Evolutionary conservation across 2,113 vertebrate species (phyloP), one percentile per base, ranked within the genome.

Genomic region (Austrofundulus limnaeus): DNA sequence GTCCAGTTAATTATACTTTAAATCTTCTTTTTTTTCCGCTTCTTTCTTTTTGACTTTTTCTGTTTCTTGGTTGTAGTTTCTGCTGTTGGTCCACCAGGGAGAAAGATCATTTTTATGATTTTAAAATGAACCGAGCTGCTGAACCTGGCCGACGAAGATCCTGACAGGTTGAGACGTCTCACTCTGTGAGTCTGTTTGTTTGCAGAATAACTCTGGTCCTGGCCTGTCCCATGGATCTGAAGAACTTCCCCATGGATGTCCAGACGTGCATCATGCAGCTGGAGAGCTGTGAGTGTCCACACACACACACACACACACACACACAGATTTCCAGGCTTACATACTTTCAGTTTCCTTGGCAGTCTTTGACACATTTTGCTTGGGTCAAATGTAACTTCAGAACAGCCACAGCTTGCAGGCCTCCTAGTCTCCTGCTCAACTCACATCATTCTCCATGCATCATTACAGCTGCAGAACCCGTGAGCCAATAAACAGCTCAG

Each of bases 181-280:
- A 3, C 7, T 28, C 3, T 7, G 7, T 7, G 25, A 28, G 23
- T 75, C 11, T 28, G 39, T 78, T 11, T 76, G 66, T 79, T 65
- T 75, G 48, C 91, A 99, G 97, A 88, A 96, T 99, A 90, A 99
- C 97, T 0, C 88, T 99, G 91, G 86, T 96, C 2, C 89, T 99
- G 87, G 96, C 97, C 80, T 99, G 97, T 83, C 97, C 97, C 55
- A 99, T 99, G 97, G 97, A 99, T 85, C 90, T 99, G 91, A 99
- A 99, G 94, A 99, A 99, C 80, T 99, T 99, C 84, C 97, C 97
- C 4, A 99, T 98, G 97, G 97, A 99, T 0, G 97, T 99, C 16
- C 97, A 99, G 93, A 99, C 97, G 0, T 99, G 97, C 77, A 98
- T 98, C 84, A 99, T 99, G 97, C 97, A 99, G 87, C 90, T 99